These are phyloP conservation scores for Strix uralensis DNA, from an alignment of 2,113 vertebrate species.

Conservation along the genomic window DNA sequence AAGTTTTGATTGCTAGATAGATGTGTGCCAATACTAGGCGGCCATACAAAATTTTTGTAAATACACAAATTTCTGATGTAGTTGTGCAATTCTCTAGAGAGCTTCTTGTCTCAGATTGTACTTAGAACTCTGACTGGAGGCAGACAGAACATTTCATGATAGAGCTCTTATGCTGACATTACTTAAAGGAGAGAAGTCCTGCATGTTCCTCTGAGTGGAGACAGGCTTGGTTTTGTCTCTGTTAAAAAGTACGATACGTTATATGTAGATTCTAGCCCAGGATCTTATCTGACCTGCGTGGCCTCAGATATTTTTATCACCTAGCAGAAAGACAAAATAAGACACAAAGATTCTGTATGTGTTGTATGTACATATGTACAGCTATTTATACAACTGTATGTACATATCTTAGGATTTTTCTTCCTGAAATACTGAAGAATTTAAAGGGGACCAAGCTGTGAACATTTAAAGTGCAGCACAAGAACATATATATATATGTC, in stretches of 20 bases:
- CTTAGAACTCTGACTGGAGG: background rate
- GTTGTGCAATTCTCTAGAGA: background rate
- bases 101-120: background rate
- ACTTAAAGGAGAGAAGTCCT: background rate
- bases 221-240: background rate
- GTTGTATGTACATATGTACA: background rate
- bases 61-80: background rate
- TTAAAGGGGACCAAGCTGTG: background rate
- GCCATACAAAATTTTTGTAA: background rate
- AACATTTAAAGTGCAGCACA: background rate
- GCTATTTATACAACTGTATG: background rate
- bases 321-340: background rate
- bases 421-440: background rate
- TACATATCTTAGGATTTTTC: background rate
- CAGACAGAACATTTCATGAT: background rate
- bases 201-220: background rate
- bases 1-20: background rate
- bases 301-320: background rate
- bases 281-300: background rate
- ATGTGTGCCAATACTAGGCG: background rate
- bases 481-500: background rate
- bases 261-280: background rate
- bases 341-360: background rate
- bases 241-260: background rate
- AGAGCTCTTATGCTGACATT: background rate